A percentile compares a stretch with the other conserved stretches of the same genome.
Conservation (phyloP, 2,113 vertebrate species). For the Narcine bancroftii region DNA sequence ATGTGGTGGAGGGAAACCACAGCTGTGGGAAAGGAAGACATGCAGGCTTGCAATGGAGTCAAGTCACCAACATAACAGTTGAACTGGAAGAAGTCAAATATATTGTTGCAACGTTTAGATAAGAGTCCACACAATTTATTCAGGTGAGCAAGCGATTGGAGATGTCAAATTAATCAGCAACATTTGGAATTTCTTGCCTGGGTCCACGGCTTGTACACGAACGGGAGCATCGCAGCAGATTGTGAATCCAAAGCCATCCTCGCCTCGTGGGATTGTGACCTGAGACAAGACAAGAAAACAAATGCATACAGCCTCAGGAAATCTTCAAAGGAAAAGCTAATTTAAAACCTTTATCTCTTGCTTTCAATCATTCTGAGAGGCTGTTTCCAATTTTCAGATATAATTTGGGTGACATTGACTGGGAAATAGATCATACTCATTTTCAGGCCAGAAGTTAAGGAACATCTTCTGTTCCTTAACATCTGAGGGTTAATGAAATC, state of each 20-base stretch:
- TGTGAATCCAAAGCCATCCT: slow-evolving; percentile 87
- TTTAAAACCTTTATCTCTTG: too few species aligned
- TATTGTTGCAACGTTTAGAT: background rate
- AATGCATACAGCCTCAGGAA: too few species aligned
- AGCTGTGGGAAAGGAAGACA: too few species aligned
- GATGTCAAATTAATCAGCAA: background rate
- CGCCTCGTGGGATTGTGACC: slow-evolving; percentile 84
- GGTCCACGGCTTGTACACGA: slow-evolving; percentile 87
- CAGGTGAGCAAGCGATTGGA: background rate
- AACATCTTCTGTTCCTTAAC: too few species aligned
- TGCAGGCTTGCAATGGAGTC: too few species aligned
- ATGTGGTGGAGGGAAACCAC: too few species aligned
- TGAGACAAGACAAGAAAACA: slow-evolving; percentile 45
- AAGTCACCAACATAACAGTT: too few species aligned
- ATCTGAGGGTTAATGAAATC: background rate
- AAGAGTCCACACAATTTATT: background rate
- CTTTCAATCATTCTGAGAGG: background rate
- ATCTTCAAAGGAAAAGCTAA: background rate
- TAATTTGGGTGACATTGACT: background rate
- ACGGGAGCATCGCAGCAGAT: slow-evolving; percentile 93
- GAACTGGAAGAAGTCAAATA: too few species aligned
- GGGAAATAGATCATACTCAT: background rate
- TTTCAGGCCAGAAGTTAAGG: background rate
- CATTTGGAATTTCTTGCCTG: slow-evolving; percentile 59
- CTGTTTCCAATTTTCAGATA: background rate